Conservation (phyloP, 2,113 vertebrate species). For the Epinephelus moara region DNA sequence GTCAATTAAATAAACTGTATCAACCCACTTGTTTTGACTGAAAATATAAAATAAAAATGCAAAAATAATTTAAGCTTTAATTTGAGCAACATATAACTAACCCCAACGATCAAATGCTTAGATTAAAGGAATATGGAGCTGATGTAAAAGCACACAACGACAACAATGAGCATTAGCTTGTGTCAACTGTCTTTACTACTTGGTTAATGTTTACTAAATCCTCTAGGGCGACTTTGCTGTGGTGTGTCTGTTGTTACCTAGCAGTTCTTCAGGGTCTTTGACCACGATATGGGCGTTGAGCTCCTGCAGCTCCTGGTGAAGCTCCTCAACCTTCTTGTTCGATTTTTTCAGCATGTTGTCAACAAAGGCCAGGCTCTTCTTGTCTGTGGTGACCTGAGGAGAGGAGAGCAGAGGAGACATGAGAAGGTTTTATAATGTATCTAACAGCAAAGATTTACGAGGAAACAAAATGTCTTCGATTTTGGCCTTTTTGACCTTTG, state of each 20-base stretch:
- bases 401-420: background rate
- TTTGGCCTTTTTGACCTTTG: too few relatives aligned
- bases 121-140: background rate
- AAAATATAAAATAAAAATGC: background rate
- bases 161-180: background rate
- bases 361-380: constrained; percentile 98
- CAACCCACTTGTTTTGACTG: background rate
- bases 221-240: background rate
- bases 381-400: constrained; percentile 96
- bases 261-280: constrained; percentile 94
- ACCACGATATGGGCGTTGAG: constrained; percentile 98
- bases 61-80: background rate
- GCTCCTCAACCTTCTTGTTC: constrained; percentile 97
- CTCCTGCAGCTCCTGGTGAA: constrained; percentile 98
- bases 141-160: background rate
- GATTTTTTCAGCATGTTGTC: constrained; percentile 99
- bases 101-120: background rate
- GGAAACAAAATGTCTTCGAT: background rate
- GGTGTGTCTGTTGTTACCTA: constrained; percentile 88
- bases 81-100: background rate
- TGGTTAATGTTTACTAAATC: constrained; percentile 33
- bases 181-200: background rate
- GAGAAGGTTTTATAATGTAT: background rate
- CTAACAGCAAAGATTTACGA: background rate
- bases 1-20: background rate